A percentile compares a stretch with the other conserved stretches of the same genome.
Conservation (phyloP, 1,140 invertebrate genomes). For the Drosophila pectinifera region DNA sequence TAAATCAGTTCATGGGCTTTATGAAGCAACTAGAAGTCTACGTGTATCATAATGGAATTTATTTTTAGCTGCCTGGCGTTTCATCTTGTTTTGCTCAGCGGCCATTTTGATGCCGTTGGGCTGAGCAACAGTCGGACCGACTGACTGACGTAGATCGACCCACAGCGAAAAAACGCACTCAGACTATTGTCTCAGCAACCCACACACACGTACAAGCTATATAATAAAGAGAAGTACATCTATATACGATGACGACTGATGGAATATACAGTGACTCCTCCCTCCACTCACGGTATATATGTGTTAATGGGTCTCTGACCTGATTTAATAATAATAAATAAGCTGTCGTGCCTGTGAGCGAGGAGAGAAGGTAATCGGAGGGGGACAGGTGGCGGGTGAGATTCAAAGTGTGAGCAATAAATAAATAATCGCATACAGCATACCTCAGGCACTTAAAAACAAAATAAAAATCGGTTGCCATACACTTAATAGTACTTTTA, state of each 20-base stretch:
- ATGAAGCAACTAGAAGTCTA: constrained; percentile 11
- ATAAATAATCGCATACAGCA: constrained; percentile 10
- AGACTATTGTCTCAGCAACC: constrained; percentile 21
- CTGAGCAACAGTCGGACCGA: constrained; percentile 30
- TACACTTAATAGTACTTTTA: neutral
- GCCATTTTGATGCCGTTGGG: constrained; percentile 74
- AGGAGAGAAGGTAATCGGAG: constrained; percentile 13
- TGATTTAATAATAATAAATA: constrained; percentile 84
- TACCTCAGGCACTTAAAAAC: neutral
- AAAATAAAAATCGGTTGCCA: neutral
- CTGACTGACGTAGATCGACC: constrained; percentile 20
- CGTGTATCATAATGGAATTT: constrained; percentile 39
- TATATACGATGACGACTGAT: constrained; percentile 46
- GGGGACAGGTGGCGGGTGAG: neutral
- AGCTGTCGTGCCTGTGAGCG: constrained; percentile 39
- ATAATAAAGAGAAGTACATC: constrained; percentile 13
- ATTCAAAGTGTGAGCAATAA: constrained; percentile 33
- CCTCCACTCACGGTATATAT: constrained; percentile 44
- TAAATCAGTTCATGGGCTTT: neutral
- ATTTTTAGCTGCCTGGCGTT: constrained; percentile 46
- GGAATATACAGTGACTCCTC: constrained; percentile 25
- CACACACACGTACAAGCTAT: neutral
- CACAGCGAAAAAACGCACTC: constrained; percentile 29
- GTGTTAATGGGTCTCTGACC: constrained; percentile 84
- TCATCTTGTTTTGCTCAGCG: constrained; percentile 47